phyloP scores from a whole-genome alignment of 2,888 invertebrate species.

The Augiades crinisus region DNA sequence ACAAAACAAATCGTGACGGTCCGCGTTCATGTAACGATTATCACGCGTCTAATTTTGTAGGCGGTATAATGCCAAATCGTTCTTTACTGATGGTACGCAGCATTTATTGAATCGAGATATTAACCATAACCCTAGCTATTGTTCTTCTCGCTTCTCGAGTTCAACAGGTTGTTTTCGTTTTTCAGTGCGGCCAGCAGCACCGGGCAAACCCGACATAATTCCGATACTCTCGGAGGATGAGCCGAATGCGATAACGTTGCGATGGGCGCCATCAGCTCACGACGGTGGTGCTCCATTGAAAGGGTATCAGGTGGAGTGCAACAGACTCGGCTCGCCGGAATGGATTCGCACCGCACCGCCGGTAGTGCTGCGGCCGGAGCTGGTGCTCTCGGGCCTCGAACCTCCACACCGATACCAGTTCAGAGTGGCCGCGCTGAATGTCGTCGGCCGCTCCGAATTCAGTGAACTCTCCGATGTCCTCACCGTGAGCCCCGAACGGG shows the following conservation, averaged over 20 bases:
- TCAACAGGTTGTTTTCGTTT: conserved; percentile 34
- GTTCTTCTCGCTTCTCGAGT: neutral
- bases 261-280: conserved; percentile 90
- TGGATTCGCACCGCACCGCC: conserved; percentile 92
- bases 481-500: conserved; percentile 87
- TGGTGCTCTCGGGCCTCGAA: conserved; percentile 90
- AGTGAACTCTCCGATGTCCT: conserved; percentile 94
- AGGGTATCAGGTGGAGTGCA: conserved; percentile 90
- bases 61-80: conserved; percentile 65
- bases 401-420: conserved; percentile 95
- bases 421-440: conserved; percentile 95
- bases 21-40: conserved; percentile 73
- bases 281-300: conserved; percentile 94
- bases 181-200: conserved; percentile 89
- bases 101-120: conserved; percentile 19
- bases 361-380: conserved; percentile 86
- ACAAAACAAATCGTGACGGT: conserved; percentile 78
- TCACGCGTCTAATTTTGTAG: conserved; percentile 73
- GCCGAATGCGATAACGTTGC: conserved; percentile 90
- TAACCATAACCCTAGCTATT: neutral
- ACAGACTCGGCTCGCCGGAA: conserved; percentile 86
- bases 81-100: conserved; percentile 48
- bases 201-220: conserved; percentile 91
- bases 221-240: conserved; percentile 86
- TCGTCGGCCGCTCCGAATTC: conserved; percentile 91